Evolutionary conservation across 2,113 vertebrate species (phyloP).

Genomic region (Rhombomys opimus): DNA sequence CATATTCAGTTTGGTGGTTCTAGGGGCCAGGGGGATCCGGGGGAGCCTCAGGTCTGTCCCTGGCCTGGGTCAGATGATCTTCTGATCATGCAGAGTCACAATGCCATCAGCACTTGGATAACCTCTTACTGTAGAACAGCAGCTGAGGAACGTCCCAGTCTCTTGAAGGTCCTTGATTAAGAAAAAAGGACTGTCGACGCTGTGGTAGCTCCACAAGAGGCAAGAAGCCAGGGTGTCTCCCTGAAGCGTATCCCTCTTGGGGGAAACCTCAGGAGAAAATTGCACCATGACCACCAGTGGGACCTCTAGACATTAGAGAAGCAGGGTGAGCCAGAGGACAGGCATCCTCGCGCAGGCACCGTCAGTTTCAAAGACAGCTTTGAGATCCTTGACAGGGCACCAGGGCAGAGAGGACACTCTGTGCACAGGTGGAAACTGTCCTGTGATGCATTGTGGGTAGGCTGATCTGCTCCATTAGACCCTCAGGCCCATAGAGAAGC

Average conservation of each 20-base stretch:
- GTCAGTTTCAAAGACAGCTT: conserved; percentile 2
- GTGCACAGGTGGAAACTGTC: conserved; percentile 79
- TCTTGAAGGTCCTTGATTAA: conserved; percentile 55
- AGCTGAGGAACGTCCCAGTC: conserved; percentile 34
- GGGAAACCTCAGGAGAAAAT: background rate
- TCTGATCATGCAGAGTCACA: background rate
- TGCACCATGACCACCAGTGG: background rate
- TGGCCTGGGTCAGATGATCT: background rate
- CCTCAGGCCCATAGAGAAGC: conserved; percentile 81
- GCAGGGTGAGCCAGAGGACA: background rate
- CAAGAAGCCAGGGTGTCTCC: conserved; percentile 33
- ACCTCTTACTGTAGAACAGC: background rate
- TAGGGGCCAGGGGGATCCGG: background rate
- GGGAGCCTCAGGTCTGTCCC: background rate
- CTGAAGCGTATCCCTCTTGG: background rate
- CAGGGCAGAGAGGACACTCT: conserved; percentile 61
- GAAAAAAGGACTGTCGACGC: background rate
- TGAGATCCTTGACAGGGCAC: background rate
- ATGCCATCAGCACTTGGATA: background rate
- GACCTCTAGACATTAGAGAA: conserved; percentile 11
- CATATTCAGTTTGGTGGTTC: conserved; percentile 14
- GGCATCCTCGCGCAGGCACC: background rate
- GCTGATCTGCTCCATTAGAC: conserved; percentile 77
- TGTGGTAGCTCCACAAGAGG: background rate
- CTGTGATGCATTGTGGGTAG: conserved; percentile 57